Percentiles rank a stretch among this genome's conserved stretches.
These are phyloP conservation scores for Eupithecia inturbata DNA, from an alignment of 2,888 invertebrate genomes.

Conservation along the genomic window DNA sequence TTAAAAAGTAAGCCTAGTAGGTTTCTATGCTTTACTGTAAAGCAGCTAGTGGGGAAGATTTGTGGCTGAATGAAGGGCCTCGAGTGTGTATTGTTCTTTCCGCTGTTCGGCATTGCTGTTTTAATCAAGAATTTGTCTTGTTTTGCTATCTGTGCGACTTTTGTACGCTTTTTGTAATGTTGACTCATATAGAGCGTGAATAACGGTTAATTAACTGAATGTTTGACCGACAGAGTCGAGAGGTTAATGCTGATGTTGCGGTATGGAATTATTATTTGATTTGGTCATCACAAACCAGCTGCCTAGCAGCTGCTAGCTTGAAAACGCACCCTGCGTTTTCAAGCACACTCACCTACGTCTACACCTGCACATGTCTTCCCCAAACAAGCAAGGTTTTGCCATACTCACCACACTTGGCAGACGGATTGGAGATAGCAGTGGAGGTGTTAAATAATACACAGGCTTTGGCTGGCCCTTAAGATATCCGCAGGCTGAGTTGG, in stretches of 20 bases:
- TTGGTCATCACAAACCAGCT: too few species aligned
- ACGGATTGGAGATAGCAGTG: too few species aligned
- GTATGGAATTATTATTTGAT: too few species aligned
- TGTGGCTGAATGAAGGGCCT: conserved; percentile 77
- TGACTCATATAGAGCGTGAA: neutral
- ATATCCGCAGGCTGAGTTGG: too few species aligned
- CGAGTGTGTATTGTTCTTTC: conserved; percentile 76
- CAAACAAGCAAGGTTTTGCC: too few species aligned
- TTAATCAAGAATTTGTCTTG: conserved; percentile 73
- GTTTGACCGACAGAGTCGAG: neutral
- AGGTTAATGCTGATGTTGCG: neutral
- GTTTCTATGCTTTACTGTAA: conserved; percentile 18
- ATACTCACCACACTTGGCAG: too few species aligned
- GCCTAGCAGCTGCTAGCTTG: too few species aligned
- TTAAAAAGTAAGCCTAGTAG: neutral
- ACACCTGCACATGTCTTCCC: too few species aligned
- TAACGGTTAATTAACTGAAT: neutral
- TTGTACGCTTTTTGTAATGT: conserved; percentile 18
- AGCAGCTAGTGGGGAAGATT: conserved; percentile 71
- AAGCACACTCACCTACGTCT: too few species aligned
- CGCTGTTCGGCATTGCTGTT: conserved; percentile 76
- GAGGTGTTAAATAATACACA: too few species aligned
- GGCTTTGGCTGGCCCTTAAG: too few species aligned
- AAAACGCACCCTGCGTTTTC: too few species aligned
- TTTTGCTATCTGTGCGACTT: conserved; percentile 54